These are phyloP conservation scores for Drosophila barbarae DNA, from an alignment of 2,888 invertebrate species.

Conservation along the genomic window DNA sequence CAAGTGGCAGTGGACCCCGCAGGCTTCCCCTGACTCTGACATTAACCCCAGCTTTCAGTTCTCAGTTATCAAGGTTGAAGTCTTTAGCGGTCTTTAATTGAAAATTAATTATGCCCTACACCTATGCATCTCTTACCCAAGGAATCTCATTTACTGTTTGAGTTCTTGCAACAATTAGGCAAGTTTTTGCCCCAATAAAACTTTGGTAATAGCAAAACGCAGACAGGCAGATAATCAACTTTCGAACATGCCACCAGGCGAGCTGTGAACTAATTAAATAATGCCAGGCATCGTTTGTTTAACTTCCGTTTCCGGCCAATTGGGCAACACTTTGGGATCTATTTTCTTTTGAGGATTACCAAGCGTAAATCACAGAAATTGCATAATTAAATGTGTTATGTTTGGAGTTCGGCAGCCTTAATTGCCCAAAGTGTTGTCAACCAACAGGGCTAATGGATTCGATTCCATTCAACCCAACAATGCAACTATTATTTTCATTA, in stretches of 20 bases:
- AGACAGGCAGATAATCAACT: slow-evolving; percentile 25
- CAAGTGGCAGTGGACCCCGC: slow-evolving; percentile 20
- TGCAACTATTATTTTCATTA: slow-evolving; percentile 2
- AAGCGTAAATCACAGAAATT: background rate
- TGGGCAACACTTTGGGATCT: background rate
- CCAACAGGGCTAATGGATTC: slow-evolving; percentile 13
- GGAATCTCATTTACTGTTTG: slow-evolving; percentile 8
- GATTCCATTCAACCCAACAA: slow-evolving; percentile 8
- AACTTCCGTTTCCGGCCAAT: slow-evolving; percentile 13
- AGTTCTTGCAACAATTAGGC: slow-evolving; percentile 25
- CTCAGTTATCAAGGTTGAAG: slow-evolving; percentile 12
- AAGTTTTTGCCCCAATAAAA: slow-evolving; percentile 31
- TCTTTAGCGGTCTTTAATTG: slow-evolving; percentile 49
- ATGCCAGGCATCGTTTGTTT: slow-evolving; percentile 19
- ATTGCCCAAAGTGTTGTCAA: slow-evolving; percentile 13
- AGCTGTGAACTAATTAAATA: slow-evolving; percentile 32
- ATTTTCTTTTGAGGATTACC: slow-evolving; percentile 22
- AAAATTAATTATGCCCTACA: slow-evolving; percentile 50
- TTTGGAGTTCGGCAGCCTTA: background rate
- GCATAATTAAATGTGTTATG: slow-evolving; percentile 7
- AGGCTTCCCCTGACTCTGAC: background rate
- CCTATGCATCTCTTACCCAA: slow-evolving; percentile 7
- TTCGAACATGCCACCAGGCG: slow-evolving; percentile 3
- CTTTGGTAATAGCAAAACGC: slow-evolving; percentile 13
- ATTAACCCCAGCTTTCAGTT: background rate